Evolutionary conservation across 1,140 invertebrate species (phyloP).

Genomic region (Ostrea denselamellosa): DNA sequence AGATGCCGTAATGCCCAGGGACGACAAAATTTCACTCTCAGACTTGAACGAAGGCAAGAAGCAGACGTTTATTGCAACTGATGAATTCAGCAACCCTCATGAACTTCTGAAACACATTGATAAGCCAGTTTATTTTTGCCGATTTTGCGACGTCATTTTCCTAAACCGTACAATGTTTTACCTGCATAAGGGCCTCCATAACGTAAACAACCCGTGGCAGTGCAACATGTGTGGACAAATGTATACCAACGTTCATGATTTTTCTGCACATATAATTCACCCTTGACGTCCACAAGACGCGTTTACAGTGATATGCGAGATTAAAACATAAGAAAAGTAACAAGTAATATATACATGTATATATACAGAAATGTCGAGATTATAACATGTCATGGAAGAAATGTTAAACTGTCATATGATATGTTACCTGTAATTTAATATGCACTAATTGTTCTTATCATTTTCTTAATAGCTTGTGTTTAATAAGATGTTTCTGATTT

Average conservation of each 20-base stretch:
- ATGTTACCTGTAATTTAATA: no score
- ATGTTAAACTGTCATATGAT: no score
- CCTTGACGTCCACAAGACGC: neutral
- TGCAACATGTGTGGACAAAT: slow-evolving; percentile 98
- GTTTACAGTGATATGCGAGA: no score
- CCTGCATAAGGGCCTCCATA: slow-evolving; percentile 97
- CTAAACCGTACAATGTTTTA: slow-evolving; percentile 97
- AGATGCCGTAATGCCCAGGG: neutral
- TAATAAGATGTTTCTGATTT: no score
- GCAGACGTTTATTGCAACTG: neutral
- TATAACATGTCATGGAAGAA: no score
- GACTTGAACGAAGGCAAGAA: neutral
- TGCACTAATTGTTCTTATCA: no score
- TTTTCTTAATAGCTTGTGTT: no score
- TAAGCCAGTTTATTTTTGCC: slow-evolving; percentile 64
- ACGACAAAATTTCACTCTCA: neutral
- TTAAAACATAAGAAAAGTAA: no score
- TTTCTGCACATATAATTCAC: slow-evolving; percentile 90
- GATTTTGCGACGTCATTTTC: slow-evolving; percentile 95
- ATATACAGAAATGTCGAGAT: no score
- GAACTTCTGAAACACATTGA: slow-evolving; percentile 12
- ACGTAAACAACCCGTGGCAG: slow-evolving; percentile 97
- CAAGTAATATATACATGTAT: no score
- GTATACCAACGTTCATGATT: slow-evolving; percentile 95
- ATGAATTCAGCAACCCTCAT: slow-evolving; percentile 20